Evolutionary conservation across 2,113 vertebrate species (phyloP).

Genomic region (Zingel zingel): DNA sequence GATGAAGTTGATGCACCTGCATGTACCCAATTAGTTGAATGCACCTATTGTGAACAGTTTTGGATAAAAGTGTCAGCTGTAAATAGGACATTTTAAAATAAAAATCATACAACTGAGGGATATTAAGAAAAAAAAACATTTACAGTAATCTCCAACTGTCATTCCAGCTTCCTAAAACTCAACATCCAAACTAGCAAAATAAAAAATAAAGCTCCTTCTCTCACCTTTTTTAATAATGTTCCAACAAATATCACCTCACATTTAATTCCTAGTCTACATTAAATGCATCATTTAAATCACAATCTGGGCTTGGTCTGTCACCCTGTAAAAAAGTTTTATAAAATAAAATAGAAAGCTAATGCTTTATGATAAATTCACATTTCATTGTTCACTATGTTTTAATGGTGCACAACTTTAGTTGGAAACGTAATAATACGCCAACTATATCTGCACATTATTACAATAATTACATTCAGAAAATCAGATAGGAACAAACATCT

Average conservation of each 20-base stretch:
- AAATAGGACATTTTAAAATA: not conserved
- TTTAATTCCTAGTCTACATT: not conserved
- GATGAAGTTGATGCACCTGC: not conserved
- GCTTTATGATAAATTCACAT: not conserved
- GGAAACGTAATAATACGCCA: not conserved
- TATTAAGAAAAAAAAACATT: not conserved
- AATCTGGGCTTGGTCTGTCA: not conserved
- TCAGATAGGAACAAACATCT: not conserved
- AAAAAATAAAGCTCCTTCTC: not conserved
- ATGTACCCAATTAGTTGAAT: not conserved
- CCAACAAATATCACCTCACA: not conserved
- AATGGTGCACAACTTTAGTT: not conserved
- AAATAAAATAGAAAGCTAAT: not conserved
- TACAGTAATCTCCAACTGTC: not conserved
- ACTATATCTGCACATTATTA: not conserved
- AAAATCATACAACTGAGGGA: not conserved
- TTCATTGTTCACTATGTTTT: not conserved
- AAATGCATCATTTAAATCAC: not conserved
- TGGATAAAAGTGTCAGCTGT: not conserved
- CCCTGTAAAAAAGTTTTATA: not conserved
- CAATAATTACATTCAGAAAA: not conserved
- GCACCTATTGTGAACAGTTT: not conserved
- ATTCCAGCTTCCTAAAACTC: not conserved
- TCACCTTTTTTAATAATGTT: not conserved
- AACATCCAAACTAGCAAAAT: not conserved